phyloP scores from a whole-genome alignment of 2,113 vertebrate species.

The Lophura nycthemera region DNA sequence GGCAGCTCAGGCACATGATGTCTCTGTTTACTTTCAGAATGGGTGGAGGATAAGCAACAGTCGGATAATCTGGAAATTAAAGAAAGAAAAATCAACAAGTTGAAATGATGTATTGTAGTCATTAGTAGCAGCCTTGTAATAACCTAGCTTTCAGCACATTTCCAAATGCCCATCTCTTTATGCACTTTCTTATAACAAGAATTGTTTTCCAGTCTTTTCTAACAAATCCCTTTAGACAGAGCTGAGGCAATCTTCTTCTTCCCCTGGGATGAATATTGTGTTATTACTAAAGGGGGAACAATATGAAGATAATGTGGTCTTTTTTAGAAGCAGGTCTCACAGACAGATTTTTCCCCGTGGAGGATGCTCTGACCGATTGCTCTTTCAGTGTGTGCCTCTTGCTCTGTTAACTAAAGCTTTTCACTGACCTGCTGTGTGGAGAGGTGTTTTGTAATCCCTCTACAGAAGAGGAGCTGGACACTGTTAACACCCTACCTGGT shows the following conservation, averaged over 20 bases:
- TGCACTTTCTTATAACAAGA: background rate
- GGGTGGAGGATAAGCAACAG: slow-evolving; percentile 12
- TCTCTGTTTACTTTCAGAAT: slow-evolving; percentile 33
- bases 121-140: slow-evolving; percentile 44
- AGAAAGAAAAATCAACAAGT: slow-evolving; percentile 45
- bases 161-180: background rate
- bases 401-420: background rate
- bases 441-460: background rate
- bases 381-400: background rate
- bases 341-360: background rate
- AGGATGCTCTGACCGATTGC: background rate
- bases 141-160: slow-evolving; percentile 31
- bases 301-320: background rate
- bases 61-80: slow-evolving; percentile 36
- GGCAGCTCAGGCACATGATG: background rate
- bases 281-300: background rate
- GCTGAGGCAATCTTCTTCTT: background rate
- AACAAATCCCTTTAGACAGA: background rate
- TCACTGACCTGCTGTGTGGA: background rate
- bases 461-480: background rate
- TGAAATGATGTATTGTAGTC: slow-evolving; percentile 60
- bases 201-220: slow-evolving; percentile 10
- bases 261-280: background rate
- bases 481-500: background rate
- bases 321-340: background rate